phyloP scores from a whole-genome alignment of 2,797 vertebrate species.

The Numenius phaeopus region DNA sequence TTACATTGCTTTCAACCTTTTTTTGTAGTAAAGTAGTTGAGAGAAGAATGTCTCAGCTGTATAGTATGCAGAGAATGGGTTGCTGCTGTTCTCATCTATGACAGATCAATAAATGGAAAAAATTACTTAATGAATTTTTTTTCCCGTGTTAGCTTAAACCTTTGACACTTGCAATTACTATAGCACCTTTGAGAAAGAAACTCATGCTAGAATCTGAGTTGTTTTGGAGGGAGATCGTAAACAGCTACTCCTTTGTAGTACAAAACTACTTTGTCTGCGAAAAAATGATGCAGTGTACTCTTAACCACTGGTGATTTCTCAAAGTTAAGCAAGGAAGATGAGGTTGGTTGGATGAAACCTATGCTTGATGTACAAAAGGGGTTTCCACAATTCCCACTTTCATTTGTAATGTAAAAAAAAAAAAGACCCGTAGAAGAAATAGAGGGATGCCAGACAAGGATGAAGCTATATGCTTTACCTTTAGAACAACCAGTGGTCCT shows the following conservation, averaged over 20 bases:
- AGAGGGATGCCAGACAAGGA: fast-evolving
- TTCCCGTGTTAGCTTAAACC: background rate
- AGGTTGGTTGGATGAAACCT: background rate
- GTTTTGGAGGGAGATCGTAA: background rate
- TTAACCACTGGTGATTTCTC: background rate
- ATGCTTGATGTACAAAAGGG: background rate
- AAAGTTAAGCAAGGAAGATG: background rate
- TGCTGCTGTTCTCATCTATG: background rate
- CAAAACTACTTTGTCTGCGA: no score
- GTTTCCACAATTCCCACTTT: background rate
- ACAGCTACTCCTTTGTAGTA: background rate
- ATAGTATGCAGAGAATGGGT: background rate
- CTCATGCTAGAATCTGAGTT: background rate
- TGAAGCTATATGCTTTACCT: background rate
- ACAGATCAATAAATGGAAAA: background rate
- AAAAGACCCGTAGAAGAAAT: background rate
- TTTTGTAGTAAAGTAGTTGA: background rate
- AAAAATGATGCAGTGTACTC: background rate
- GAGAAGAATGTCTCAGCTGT: background rate
- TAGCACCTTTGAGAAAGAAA: background rate
- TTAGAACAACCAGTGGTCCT: background rate
- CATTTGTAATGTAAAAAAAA: background rate
- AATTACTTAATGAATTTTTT: background rate
- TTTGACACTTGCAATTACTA: background rate
- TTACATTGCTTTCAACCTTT: background rate